Percentiles rank a stretch among this genome's conserved stretches.
Conservation (phyloP, 2,797 vertebrate species). For the Eptatretus atami region DNA sequence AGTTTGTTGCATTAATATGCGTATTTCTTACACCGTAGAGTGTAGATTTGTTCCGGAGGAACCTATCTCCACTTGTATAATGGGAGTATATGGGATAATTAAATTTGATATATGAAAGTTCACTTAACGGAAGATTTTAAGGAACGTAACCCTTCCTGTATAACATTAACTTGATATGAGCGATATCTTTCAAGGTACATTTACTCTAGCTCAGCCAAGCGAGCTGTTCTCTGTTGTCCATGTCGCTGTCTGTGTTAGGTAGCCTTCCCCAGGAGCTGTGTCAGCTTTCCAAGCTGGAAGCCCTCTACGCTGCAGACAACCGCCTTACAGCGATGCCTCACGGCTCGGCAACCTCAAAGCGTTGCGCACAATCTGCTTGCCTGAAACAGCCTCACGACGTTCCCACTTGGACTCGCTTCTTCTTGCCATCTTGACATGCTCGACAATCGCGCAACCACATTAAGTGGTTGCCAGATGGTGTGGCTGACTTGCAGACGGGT, state of each 20-base stretch:
- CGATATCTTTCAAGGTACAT: not conserved
- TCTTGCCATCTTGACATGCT: slow-evolving; percentile 60
- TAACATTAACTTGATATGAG: not conserved
- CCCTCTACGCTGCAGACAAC: slow-evolving; percentile 43
- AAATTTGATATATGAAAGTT: too few relatives aligned
- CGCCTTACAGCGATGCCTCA: slow-evolving; percentile 31
- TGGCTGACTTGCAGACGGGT: slow-evolving; percentile 50
- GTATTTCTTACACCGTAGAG: too few relatives aligned
- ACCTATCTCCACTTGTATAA: too few relatives aligned
- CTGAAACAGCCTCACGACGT: slow-evolving; percentile 39
- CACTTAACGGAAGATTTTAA: too few relatives aligned
- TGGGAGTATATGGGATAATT: too few relatives aligned
- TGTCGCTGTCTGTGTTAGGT: slow-evolving; percentile 17
- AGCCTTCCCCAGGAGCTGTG: slow-evolving; percentile 38
- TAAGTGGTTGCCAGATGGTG: slow-evolving; percentile 31
- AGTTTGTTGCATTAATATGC: too few relatives aligned
- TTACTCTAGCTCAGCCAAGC: not conserved
- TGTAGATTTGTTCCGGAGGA: too few relatives aligned
- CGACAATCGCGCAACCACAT: slow-evolving; percentile 70
- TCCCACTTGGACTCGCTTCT: slow-evolving; percentile 34
- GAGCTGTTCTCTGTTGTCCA: not conserved
- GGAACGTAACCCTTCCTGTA: not conserved
- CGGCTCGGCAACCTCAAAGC: slow-evolving; percentile 36
- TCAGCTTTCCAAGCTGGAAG: slow-evolving; percentile 69
- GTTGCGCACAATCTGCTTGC: slow-evolving; percentile 42